Evolutionary conservation across 2,113 vertebrate species (phyloP).

Genomic region (Corythaixoides concolor): DNA sequence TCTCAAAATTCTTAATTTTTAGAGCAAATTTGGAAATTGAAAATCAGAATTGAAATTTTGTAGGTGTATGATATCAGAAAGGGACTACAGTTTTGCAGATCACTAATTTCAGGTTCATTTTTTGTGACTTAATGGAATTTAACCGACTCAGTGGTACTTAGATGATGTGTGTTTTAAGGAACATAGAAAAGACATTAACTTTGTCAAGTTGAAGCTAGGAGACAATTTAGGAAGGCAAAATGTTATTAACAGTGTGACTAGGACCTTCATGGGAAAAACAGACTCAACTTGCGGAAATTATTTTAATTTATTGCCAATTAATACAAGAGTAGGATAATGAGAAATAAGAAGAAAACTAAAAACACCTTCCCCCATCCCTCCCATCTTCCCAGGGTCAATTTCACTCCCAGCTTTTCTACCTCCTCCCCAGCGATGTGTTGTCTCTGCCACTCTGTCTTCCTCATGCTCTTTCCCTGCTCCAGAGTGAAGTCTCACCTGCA

Average conservation of each 20-base stretch:
- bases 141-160: background rate
- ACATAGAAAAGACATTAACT: background rate
- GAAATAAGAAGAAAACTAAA: background rate
- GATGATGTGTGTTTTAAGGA: background rate
- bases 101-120: background rate
- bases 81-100: background rate
- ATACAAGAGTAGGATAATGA: background rate
- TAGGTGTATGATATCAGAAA: accelerated
- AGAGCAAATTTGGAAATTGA: background rate
- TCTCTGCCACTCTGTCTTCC: background rate
- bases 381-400: background rate
- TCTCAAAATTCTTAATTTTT: background rate
- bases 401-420: background rate
- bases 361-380: background rate
- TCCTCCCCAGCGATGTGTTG: background rate
- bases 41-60: background rate
- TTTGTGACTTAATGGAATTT: background rate
- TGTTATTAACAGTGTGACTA: background rate
- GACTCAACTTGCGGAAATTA: background rate
- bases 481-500: accelerated
- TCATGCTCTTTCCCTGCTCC: background rate
- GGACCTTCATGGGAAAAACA: background rate
- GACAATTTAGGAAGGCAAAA: background rate
- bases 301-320: background rate
- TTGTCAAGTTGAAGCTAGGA: background rate